Percentiles rank a stretch among this genome's conserved stretches.
Conservation (phyloP, 2,888 invertebrate species). For the Drosophila pseudotalamancana region DNA sequence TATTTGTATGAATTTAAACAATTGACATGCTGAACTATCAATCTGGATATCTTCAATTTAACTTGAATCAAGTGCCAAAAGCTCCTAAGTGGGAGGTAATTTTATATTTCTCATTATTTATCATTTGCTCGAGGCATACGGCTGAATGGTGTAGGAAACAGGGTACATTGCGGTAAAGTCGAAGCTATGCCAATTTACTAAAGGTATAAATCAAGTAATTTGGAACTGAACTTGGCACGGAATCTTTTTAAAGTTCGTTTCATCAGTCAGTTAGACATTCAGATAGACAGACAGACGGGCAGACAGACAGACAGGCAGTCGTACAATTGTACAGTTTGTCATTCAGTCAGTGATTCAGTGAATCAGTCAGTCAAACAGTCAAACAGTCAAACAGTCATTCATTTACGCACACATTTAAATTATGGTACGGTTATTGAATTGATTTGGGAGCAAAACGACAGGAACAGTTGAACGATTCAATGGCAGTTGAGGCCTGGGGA, state of each 20-base stretch:
- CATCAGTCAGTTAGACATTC: constrained; percentile 21
- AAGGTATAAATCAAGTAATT: constrained; percentile 77
- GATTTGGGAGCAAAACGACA: constrained; percentile 60
- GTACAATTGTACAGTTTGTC: constrained; percentile 31
- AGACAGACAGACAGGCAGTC: constrained; percentile 17
- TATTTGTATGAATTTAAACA: background rate
- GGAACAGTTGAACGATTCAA: constrained; percentile 23
- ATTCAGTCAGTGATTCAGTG: constrained; percentile 56
- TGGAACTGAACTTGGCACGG: constrained; percentile 67
- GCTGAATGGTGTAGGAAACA: background rate
- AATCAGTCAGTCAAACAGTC: constrained; percentile 55
- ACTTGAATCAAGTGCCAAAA: constrained; percentile 24
- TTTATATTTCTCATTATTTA: constrained; percentile 76
- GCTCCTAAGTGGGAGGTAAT: constrained; percentile 63
- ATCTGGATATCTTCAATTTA: background rate
- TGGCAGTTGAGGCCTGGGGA: background rate
- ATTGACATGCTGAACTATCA: background rate
- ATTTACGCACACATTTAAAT: constrained; percentile 76
- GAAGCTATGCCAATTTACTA: constrained; percentile 67
- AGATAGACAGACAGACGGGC: constrained; percentile 4
- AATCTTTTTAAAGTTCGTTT: constrained; percentile 22
- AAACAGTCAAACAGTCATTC: constrained; percentile 57
- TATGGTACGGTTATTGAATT: constrained; percentile 68
- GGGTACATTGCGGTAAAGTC: background rate
- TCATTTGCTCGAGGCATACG: constrained; percentile 53